These are phyloP conservation scores for Propithecus deckenii DNA, from an alignment of 2,797 vertebrate species.

Conservation along the genomic window DNA sequence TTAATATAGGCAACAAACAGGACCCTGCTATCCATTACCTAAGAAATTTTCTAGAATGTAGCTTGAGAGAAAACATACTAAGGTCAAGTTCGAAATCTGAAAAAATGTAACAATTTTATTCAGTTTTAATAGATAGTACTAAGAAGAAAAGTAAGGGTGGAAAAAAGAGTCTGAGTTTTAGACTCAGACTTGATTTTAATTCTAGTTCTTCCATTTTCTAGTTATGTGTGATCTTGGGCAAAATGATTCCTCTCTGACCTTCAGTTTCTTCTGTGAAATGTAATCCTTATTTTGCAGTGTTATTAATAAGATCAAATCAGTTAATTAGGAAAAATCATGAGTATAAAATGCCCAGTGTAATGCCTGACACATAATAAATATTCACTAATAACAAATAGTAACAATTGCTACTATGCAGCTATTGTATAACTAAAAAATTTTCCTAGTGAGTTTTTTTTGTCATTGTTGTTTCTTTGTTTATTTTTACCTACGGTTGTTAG, in stretches of 20 bases:
- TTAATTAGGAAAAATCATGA: not conserved
- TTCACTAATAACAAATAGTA: not conserved
- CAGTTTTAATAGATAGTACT: not conserved
- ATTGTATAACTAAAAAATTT: not conserved
- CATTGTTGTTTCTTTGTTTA: not conserved
- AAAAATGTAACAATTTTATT: not conserved
- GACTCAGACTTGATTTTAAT: not conserved
- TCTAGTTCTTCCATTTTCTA: not conserved
- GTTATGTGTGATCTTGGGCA: not conserved
- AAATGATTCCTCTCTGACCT: not conserved
- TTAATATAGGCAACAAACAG: not conserved
- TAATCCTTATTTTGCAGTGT: not conserved
- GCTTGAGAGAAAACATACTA: not conserved
- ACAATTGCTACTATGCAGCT: not conserved
- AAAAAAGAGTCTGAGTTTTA: not conserved
- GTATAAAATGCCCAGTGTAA: not conserved
- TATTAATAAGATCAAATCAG: not conserved
- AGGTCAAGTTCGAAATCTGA: not conserved
- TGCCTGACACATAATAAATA: not conserved
- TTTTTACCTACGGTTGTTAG: not conserved
- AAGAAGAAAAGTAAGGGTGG: not conserved
- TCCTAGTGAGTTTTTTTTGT: not conserved
- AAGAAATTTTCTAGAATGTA: not conserved
- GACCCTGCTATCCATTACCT: not conserved
- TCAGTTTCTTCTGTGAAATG: conserved; percentile 11